Evolutionary conservation across 1,140 invertebrate genomes (phyloP).

Genomic region (Goniozus legneri): DNA sequence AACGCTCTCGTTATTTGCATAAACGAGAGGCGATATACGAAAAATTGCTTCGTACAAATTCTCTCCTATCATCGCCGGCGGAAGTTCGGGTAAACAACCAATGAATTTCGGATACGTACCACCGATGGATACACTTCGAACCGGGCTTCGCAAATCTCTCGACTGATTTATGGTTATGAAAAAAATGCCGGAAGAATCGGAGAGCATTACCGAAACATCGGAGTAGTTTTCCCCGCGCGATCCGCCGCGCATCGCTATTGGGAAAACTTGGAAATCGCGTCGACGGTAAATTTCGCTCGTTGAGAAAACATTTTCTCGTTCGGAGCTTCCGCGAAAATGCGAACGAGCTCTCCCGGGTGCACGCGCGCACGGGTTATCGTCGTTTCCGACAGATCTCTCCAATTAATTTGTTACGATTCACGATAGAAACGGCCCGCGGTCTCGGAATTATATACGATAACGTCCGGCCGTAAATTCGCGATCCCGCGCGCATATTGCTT

Average conservation of each 20-base stretch:
- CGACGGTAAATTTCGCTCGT: not conserved
- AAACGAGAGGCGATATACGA: too few species aligned
- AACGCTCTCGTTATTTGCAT: not conserved
- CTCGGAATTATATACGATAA: conserved; percentile 9
- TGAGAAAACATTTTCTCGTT: not conserved
- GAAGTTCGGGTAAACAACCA: too few species aligned
- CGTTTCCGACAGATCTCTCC: not conserved
- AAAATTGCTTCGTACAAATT: too few species aligned
- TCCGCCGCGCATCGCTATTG: not conserved
- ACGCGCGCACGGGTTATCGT: not conserved
- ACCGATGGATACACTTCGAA: too few species aligned
- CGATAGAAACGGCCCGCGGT: not conserved
- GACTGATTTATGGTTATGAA: too few species aligned
- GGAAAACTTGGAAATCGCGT: not conserved
- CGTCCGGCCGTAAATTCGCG: not conserved
- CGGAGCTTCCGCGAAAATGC: not conserved
- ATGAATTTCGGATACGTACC: too few species aligned
- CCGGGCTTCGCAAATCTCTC: too few species aligned
- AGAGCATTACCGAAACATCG: too few species aligned
- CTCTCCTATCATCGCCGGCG: too few species aligned
- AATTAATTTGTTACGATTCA: not conserved
- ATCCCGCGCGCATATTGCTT: not conserved
- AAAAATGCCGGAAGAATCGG: too few species aligned
- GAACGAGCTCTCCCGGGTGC: not conserved
- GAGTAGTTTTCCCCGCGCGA: not conserved